A percentile compares a stretch with the other conserved stretches of the same genome.
Evolutionary conservation across 2,888 invertebrate genomes (phyloP).

Genomic region (Ditula angustiorana): DNA sequence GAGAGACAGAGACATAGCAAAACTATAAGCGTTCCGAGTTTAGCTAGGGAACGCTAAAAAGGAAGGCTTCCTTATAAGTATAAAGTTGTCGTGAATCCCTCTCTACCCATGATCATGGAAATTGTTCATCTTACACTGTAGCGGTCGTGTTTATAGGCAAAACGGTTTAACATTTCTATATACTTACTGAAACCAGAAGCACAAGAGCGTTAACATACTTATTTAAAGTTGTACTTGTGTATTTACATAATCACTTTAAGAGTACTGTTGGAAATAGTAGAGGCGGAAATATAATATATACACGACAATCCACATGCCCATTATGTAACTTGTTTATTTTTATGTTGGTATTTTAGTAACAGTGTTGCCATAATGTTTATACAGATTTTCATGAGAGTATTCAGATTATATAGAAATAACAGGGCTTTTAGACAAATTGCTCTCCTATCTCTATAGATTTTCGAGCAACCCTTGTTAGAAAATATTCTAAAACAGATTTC

Average conservation of each 20-base stretch:
- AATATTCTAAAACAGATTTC: too few species aligned
- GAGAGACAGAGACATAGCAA: too few species aligned
- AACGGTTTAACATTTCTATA: neutral
- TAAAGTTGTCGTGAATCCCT: neutral
- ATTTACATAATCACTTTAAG: neutral
- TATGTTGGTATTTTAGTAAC: neutral
- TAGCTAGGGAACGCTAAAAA: too few species aligned
- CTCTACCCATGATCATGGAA: neutral
- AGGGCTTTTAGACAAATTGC: too few species aligned
- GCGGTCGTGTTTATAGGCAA: neutral
- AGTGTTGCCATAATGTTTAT: too few species aligned
- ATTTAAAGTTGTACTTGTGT: neutral
- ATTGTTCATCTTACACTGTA: neutral
- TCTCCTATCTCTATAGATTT: too few species aligned
- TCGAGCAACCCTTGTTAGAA: too few species aligned
- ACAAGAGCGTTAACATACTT: neutral
- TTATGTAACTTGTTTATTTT: neutral
- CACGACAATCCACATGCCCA: neutral
- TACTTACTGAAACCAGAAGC: neutral
- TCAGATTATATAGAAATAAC: too few species aligned
- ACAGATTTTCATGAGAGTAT: too few species aligned
- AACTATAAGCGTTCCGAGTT: too few species aligned
- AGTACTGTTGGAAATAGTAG: neutral
- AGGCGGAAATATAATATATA: neutral
- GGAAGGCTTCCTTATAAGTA: too few species aligned